Evolutionary conservation across 2,888 invertebrate genomes (phyloP), one percentile per base, ranked within the genome.

Genomic region (Spodoptera picta): DNA sequence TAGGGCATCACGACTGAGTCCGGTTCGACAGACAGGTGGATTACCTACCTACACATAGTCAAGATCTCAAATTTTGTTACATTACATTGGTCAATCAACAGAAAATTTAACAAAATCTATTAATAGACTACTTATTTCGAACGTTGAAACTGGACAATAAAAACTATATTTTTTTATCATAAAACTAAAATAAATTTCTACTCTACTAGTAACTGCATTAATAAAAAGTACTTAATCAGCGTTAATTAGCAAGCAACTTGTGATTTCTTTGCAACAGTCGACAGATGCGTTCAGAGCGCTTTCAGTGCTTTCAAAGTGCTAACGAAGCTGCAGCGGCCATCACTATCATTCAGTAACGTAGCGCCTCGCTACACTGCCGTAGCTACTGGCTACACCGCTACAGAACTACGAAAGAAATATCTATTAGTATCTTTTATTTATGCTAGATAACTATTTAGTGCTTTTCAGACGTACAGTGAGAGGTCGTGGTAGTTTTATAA

Each of bases 241-340:
- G 55, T 44, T 63, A 64, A 60, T 64, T 60, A 68, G 51, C 11
- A 51, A 44, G 31, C 50, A 45, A 51, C 10, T 52, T 70, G 54
- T 45, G 42, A 55, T 14, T 58, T 27, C 41, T 55, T 69, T 65
- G 55, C 19, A 45, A 52, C 27, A 46, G 42, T 67, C 1, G 73
- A 64, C 55, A 45, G 54, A 57, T 68, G 59, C 65, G 64, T 52
- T 68, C 62, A 65, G 63, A 65, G 54, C 47, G 61, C 55, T 65
- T 71, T 61, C 53, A 68, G 52, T 11, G 61, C 55, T 65, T 71
- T 61, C 53, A 68, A 50, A 11, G 45, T 53, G 61, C 54, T 76
- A 61, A 76, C 60, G 63, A 63, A 72, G 67, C 65, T 67, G 48
- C 56, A 42, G 51, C 49, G 52, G 43, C 49, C 56, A 59, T 57